Conservation (phyloP, 1,140 invertebrate genomes). For the Drosophila orosa region DNA sequence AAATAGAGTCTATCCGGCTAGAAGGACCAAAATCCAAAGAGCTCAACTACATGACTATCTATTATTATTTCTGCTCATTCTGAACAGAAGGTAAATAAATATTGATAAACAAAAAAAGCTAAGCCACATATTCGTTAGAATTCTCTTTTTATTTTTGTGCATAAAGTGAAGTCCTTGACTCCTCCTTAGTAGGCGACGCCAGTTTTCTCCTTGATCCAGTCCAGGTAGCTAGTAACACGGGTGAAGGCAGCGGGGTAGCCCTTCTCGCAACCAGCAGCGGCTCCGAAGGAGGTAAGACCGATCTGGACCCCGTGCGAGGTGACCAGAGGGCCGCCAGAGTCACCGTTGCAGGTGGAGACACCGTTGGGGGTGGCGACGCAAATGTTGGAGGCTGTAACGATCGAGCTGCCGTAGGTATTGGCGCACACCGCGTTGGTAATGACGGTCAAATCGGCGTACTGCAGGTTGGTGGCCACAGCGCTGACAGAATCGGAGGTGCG, state of each 20-base stretch:
- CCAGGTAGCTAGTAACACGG: constrained; percentile 85
- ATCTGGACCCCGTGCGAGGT: constrained; percentile 50
- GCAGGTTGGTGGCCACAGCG: constrained; percentile 42
- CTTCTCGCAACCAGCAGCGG: constrained; percentile 84
- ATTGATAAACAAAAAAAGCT: too few relatives aligned
- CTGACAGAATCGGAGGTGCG: constrained; percentile 37
- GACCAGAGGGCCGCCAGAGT: constrained; percentile 85
- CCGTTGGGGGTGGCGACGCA: constrained; percentile 50
- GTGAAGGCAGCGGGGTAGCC: constrained; percentile 85
- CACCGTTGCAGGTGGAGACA: constrained; percentile 82
- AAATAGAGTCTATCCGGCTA: background rate
- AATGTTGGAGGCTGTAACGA: constrained; percentile 60
- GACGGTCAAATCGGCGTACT: constrained; percentile 30
- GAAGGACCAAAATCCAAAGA: background rate
- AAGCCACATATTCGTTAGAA: constrained; percentile 31
- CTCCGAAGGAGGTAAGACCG: constrained; percentile 86
- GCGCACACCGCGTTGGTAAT: constrained; percentile 56
- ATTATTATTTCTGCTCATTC: too few relatives aligned
- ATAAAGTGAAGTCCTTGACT: constrained; percentile 25
- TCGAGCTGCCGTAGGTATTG: constrained; percentile 35
- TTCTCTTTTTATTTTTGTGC: constrained; percentile 36
- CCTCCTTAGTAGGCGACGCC: constrained; percentile 47
- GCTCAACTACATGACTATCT: too few relatives aligned
- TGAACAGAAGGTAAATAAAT: too few relatives aligned
- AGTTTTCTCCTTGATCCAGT: constrained; percentile 84